Percentiles rank a stretch among this genome's conserved stretches.
These are phyloP conservation scores for Linnaemya tessellans DNA, from an alignment of 2,888 invertebrate species.

Conservation along the genomic window DNA sequence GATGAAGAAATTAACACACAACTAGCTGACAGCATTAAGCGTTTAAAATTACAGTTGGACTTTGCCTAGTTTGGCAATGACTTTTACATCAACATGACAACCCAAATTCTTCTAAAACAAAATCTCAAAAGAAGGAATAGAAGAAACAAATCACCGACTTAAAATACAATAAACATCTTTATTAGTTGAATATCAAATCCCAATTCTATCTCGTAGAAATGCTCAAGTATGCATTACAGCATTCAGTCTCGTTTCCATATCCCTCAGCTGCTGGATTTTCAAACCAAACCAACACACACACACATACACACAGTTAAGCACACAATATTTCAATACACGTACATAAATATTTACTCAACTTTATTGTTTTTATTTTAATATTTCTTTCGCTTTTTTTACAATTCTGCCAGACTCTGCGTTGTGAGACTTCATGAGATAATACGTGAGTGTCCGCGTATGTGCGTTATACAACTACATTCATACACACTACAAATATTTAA, in stretches of 20 bases:
- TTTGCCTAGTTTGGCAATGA: no score
- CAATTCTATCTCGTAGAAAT: neutral
- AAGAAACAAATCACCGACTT: neutral
- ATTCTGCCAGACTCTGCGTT: neutral
- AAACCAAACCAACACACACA: neutral
- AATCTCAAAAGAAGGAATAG: neutral
- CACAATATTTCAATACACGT: conserved; percentile 12
- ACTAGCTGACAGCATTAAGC: no score
- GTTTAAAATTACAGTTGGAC: no score
- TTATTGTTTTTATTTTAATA: neutral
- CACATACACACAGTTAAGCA: neutral
- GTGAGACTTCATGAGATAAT: neutral
- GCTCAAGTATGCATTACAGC: neutral
- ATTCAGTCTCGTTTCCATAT: conserved; percentile 36
- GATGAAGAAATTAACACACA: no score
- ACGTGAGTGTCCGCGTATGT: neutral
- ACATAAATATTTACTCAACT: conserved; percentile 26
- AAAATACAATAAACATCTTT: neutral
- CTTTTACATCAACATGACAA: no score
- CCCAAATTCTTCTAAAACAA: neutral
- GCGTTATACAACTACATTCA: neutral
- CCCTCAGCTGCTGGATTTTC: conserved; percentile 17
- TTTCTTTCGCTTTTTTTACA: neutral
- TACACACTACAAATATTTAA: conserved; percentile 9
- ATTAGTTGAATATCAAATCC: neutral